Evolutionary conservation across 1,140 invertebrate genomes (phyloP).

Genomic region (Linepithema humile): DNA sequence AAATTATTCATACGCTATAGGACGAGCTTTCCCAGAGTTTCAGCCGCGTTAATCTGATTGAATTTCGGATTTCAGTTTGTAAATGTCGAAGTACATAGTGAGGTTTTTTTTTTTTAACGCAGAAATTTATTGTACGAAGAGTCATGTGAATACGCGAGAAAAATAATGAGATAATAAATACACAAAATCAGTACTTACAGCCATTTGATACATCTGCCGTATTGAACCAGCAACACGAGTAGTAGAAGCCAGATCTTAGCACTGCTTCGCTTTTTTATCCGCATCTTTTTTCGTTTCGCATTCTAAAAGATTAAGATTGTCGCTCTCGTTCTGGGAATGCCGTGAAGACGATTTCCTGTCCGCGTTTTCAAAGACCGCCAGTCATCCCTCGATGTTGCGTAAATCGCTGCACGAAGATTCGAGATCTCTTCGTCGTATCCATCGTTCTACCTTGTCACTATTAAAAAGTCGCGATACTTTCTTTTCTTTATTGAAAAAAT

Average conservation of each 20-base stretch:
- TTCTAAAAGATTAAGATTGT: constrained; percentile 59
- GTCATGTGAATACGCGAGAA: background rate
- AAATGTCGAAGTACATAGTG: background rate
- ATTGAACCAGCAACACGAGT: constrained; percentile 74
- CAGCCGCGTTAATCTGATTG: background rate
- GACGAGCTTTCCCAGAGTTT: background rate
- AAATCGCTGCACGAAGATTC: constrained; percentile 28
- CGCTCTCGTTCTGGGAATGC: background rate
- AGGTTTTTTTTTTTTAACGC: background rate
- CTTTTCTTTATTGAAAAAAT: too few species aligned
- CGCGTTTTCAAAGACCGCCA: constrained; percentile 33
- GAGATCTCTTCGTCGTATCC: background rate
- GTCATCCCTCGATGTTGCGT: constrained; percentile 38
- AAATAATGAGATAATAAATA: background rate
- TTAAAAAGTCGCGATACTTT: background rate
- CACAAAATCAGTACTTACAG: constrained; percentile 78
- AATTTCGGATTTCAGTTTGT: constrained; percentile 8
- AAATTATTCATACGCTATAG: constrained; percentile 15
- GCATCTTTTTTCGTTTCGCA: constrained; percentile 76
- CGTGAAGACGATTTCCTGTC: background rate
- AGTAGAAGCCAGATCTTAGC: constrained; percentile 72
- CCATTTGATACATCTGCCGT: constrained; percentile 83
- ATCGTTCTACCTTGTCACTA: background rate
- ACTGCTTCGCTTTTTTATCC: constrained; percentile 72
- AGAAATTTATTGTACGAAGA: constrained; percentile 12